phyloP scores from a whole-genome alignment of 2,113 vertebrate species.

The Actenoides hombroni region DNA sequence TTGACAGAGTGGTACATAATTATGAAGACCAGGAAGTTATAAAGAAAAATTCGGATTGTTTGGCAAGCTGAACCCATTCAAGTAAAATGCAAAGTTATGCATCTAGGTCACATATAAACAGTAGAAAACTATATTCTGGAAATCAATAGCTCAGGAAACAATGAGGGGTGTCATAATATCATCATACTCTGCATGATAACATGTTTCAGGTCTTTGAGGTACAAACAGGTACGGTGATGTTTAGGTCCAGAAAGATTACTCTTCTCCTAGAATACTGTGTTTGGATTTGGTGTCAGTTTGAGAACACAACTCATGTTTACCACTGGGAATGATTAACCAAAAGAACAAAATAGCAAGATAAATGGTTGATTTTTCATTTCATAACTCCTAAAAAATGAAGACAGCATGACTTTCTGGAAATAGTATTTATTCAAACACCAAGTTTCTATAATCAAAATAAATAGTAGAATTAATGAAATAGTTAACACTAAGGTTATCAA shows the following conservation, averaged over 20 bases:
- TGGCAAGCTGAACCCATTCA: constrained; percentile 33
- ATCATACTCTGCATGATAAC: background rate
- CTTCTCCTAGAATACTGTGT: background rate
- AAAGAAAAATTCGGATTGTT: constrained; percentile 40
- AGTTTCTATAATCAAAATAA: background rate
- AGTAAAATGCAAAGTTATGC: constrained; percentile 68
- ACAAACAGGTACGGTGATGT: background rate
- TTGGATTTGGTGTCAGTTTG: background rate
- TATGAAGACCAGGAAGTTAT: constrained; percentile 47
- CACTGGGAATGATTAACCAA: background rate
- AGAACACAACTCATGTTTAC: background rate
- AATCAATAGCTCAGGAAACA: constrained; percentile 55
- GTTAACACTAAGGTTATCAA: background rate
- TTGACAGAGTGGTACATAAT: constrained; percentile 48
- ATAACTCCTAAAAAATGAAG: background rate
- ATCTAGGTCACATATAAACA: constrained; percentile 54
- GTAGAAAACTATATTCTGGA: constrained; percentile 33
- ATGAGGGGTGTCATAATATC: constrained; percentile 57
- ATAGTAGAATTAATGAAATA: background rate
- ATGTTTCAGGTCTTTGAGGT: constrained; percentile 3
- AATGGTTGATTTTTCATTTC: background rate
- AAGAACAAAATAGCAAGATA: background rate
- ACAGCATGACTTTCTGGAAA: background rate
- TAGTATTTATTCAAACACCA: background rate
- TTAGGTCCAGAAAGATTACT: background rate